These are phyloP conservation scores for Gambusia holbrooki DNA, from an alignment of 2,113 vertebrate genomes.

Conservation along the genomic window DNA sequence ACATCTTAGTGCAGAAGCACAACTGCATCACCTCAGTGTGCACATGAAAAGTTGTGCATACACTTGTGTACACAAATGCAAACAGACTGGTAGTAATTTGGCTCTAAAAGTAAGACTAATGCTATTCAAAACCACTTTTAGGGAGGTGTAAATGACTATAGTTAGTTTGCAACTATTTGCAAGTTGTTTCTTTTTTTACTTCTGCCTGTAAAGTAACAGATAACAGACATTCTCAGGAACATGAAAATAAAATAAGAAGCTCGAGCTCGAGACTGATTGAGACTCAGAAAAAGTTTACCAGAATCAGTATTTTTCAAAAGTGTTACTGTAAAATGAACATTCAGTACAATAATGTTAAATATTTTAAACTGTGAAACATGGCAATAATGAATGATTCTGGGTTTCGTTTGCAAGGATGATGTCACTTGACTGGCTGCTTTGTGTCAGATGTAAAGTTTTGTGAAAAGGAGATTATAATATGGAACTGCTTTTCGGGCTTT, in stretches of 20 bases:
- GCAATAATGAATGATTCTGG: too few relatives aligned
- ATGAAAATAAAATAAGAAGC: neutral
- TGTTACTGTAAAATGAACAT: too few relatives aligned
- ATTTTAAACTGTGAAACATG: too few relatives aligned
- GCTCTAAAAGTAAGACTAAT: slow-evolving; percentile 14
- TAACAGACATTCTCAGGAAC: neutral
- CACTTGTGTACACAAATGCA: slow-evolving; percentile 7
- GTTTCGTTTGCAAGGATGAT: too few relatives aligned
- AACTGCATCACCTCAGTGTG: neutral
- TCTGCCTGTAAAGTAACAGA: slow-evolving; percentile 2
- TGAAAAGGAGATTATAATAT: too few relatives aligned
- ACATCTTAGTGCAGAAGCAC: slow-evolving; percentile 4
- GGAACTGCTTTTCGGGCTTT: too few relatives aligned
- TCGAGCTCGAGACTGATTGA: too few relatives aligned
- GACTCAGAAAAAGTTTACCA: too few relatives aligned
- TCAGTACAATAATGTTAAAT: too few relatives aligned
- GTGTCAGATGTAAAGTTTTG: too few relatives aligned
- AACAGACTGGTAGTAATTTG: slow-evolving; percentile 26
- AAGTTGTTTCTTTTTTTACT: slow-evolving; percentile 2
- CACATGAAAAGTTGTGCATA: slow-evolving; percentile 9
- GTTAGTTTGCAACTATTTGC: neutral
- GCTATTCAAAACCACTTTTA: slow-evolving; percentile 19
- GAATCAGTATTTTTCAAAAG: too few relatives aligned
- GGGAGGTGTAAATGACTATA: slow-evolving; percentile 3
- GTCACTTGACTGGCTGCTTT: too few relatives aligned